Evolutionary conservation across 1,140 invertebrate species (phyloP).

Genomic region (Sycobia sp.): DNA sequence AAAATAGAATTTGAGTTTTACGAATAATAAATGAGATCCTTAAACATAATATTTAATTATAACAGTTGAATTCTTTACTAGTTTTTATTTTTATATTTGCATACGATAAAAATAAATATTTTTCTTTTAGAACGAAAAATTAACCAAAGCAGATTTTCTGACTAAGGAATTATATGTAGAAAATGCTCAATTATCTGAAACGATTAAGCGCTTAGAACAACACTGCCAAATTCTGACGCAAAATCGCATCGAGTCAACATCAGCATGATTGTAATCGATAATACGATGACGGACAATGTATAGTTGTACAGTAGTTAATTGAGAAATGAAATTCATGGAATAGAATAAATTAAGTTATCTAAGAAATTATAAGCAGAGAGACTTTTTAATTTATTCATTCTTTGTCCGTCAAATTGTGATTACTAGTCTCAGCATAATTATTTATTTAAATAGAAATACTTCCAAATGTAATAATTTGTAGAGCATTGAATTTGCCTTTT

Average conservation of each 20-base stretch:
- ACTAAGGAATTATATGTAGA: slow-evolving; percentile 82
- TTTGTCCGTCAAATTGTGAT: neutral
- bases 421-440: neutral
- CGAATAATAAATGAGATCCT: no score
- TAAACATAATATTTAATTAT: no score
- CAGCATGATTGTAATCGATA: neutral
- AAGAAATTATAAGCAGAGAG: neutral
- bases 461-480: no score
- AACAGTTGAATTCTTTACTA: neutral
- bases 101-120: slow-evolving; percentile 1
- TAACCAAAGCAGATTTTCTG: slow-evolving; percentile 74
- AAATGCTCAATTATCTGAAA: slow-evolving; percentile 73
- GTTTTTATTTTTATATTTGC: slow-evolving; percentile 27
- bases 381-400: neutral
- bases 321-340: slow-evolving; percentile 17
- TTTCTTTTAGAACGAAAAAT: slow-evolving; percentile 60
- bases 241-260: slow-evolving; percentile 28
- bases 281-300: neutral
- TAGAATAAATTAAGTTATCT: slow-evolving; percentile 13
- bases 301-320: slow-evolving; percentile 11
- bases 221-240: slow-evolving; percentile 62
- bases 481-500: no score
- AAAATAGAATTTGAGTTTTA: no score
- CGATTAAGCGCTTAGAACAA: slow-evolving; percentile 69
- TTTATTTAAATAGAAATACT: slow-evolving; percentile 1